Evolutionary conservation across 2,888 invertebrate species (phyloP), one percentile per base, ranked within the genome.

Genomic region (Bhutanitis thaidina): DNA sequence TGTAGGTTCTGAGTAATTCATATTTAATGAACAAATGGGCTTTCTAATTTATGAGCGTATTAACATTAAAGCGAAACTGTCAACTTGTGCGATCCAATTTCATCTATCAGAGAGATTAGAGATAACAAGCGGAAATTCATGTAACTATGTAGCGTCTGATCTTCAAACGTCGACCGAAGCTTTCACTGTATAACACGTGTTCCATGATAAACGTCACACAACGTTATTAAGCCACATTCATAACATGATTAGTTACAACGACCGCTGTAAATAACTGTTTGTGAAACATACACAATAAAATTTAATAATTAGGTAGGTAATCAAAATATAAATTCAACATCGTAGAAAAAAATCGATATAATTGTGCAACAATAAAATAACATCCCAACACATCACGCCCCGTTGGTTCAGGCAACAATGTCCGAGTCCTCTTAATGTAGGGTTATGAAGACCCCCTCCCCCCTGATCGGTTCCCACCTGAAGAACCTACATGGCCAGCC

Each of bases 21-120:
- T 52, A 53, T 54, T 55, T 51, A 57, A 57, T 57, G 46, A 52
- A 41, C 48, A 45, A 20, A 50, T 36, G 32, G n/a, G 49, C 20
- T 37, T 43, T 37, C 29, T 36, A 43, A 43, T 43, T 49, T 30
- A 49, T 30, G 30, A 30, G 13, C 7, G 16, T 41, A 41, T 43
- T 43, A 43, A 16, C 36, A 49, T 34, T 34, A 39, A 50, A 50
- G 39, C 12, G 44, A 14, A 27, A 38, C 35, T 13, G 30, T 32
- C 25, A 32, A 40, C 20, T 45, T 35, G 39, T 45, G 16, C 34
- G 13, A 50, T 29, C 35, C 30, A 45, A 51, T 51, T 51, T 30
- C 50, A 51, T 40, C 35, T 45, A 51, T 45, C 45, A 45, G 40
- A 39, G 29, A 40, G 50, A 45, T 45, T 51, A 51, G 50, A 30